Percentiles rank a stretch among this genome's conserved stretches.
These are phyloP conservation scores for Ectropis grisescens DNA, from an alignment of 1,140 invertebrate genomes.

Conservation along the genomic window DNA sequence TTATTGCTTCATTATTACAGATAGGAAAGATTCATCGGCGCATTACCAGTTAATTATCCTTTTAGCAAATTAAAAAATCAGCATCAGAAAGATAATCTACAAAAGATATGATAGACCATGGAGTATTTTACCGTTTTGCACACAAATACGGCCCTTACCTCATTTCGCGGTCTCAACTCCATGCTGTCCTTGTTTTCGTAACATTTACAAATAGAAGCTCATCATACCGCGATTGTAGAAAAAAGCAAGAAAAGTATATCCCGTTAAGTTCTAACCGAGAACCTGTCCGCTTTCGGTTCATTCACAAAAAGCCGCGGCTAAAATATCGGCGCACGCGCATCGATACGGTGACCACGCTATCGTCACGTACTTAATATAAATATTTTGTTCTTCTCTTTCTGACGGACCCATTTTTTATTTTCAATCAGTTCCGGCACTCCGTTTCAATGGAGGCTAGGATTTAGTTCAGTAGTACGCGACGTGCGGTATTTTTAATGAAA, in stretches of 20 bases:
- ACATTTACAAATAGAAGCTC: too few relatives aligned
- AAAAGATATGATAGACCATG: too few relatives aligned
- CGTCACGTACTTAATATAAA: constrained; percentile 19
- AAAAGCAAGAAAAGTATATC: constrained; percentile 30
- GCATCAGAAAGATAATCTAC: too few relatives aligned
- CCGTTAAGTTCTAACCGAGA: constrained; percentile 55
- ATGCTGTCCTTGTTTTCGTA: too few relatives aligned
- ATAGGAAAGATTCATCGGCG: too few relatives aligned
- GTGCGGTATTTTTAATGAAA: not conserved
- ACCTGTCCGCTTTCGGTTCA: constrained; percentile 36
- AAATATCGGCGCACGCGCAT: constrained; percentile 42
- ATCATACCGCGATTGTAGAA: constrained; percentile 6
- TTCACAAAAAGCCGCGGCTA: constrained; percentile 47
- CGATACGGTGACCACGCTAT: constrained; percentile 23
- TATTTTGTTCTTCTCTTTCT: constrained; percentile 7
- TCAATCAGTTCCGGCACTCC: constrained; percentile 6
- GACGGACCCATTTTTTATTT: constrained; percentile 7
- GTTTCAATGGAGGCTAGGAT: not conserved
- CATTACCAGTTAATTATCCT: too few relatives aligned
- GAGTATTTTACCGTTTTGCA: too few relatives aligned
- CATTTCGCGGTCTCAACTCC: too few relatives aligned
- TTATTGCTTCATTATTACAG: too few relatives aligned
- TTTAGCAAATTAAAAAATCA: too few relatives aligned
- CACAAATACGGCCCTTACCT: too few relatives aligned
- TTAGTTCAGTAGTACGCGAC: not conserved